phyloP scores from a whole-genome alignment of 2,113 vertebrate genomes.

The Struthio camelus region DNA sequence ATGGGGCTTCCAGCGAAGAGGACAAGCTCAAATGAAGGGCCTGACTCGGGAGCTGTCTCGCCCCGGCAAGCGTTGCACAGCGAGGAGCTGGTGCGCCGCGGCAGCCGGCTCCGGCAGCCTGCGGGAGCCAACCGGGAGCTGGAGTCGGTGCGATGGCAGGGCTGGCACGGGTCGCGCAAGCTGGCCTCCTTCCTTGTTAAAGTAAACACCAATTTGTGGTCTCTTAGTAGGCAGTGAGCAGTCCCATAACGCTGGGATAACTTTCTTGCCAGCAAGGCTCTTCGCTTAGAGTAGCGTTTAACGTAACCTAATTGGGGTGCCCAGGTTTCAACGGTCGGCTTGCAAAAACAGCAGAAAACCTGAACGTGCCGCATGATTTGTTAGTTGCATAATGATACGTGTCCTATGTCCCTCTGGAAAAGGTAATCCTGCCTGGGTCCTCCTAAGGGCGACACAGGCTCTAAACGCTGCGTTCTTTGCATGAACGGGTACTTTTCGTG shows the following conservation, averaged over 20 bases:
- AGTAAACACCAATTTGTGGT: conserved; percentile 2
- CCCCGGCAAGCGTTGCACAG: too few relatives aligned
- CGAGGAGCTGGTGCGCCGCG: not conserved
- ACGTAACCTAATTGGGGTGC: not conserved
- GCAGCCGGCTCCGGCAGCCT: not conserved
- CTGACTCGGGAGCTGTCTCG: not conserved
- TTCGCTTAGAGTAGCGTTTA: not conserved
- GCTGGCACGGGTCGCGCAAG: not conserved
- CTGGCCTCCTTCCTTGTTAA: not conserved
- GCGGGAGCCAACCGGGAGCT: not conserved
- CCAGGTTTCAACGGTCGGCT: not conserved
- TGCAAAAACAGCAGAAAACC: not conserved
- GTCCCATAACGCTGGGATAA: not conserved
- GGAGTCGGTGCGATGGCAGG: not conserved
- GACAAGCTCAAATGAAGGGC: not conserved
- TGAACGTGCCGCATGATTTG: not conserved
- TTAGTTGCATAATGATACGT: fast-evolving
- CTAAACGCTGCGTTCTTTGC: not conserved
- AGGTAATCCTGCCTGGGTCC: fast-evolving
- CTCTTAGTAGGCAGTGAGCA: not conserved
- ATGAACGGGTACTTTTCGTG: not conserved
- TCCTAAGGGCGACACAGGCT: fast-evolving
- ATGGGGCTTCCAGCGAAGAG: not conserved
- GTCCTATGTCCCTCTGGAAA: not conserved
- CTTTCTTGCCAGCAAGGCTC: not conserved